Percentiles rank a stretch among this genome's conserved stretches.
These are phyloP conservation scores for Gastrophryne carolinensis DNA, from an alignment of 2,797 vertebrate species.

Conservation along the genomic window DNA sequence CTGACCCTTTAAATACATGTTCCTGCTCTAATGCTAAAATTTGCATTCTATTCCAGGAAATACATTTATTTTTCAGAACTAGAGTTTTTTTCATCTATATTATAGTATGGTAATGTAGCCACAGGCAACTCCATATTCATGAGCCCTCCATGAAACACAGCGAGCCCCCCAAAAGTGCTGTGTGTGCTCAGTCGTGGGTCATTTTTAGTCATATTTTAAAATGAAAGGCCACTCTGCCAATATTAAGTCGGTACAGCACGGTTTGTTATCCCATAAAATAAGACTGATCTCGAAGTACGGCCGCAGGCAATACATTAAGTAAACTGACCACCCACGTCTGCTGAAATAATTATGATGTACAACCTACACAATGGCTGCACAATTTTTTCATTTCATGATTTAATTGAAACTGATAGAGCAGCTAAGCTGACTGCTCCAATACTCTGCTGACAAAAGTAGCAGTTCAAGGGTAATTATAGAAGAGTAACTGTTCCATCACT, in stretches of 20 bases:
- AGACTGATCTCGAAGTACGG: conserved; percentile 7
- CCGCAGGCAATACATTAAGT: conserved; percentile 22
- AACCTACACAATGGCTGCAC: not conserved
- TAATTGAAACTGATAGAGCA: conserved; percentile 39
- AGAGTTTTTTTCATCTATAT: not conserved
- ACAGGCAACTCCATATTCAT: not conserved
- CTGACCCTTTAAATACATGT: no score
- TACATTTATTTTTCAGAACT: not conserved
- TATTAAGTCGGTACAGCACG: not conserved
- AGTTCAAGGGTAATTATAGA: conserved; percentile 31
- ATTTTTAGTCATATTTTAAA: conserved; percentile 1
- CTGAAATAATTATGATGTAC: conserved; percentile 33
- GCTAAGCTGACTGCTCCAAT: conserved; percentile 24
- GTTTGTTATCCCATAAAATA: conserved; percentile 23
- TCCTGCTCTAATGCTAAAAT: no score
- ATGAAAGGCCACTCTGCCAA: conserved; percentile 14
- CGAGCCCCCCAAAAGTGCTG: not conserved
- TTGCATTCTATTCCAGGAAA: not conserved
- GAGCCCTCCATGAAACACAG: not conserved
- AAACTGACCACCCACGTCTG: conserved; percentile 30
- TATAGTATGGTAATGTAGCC: no score
- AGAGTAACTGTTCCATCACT: no score
- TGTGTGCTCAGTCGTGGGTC: not conserved
- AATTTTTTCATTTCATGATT: conserved; percentile 24
- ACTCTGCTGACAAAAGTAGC: not conserved